Base-by-base conservation (phyloP, 2,888 invertebrate species). In the Trichogramma evanescens region DNA sequence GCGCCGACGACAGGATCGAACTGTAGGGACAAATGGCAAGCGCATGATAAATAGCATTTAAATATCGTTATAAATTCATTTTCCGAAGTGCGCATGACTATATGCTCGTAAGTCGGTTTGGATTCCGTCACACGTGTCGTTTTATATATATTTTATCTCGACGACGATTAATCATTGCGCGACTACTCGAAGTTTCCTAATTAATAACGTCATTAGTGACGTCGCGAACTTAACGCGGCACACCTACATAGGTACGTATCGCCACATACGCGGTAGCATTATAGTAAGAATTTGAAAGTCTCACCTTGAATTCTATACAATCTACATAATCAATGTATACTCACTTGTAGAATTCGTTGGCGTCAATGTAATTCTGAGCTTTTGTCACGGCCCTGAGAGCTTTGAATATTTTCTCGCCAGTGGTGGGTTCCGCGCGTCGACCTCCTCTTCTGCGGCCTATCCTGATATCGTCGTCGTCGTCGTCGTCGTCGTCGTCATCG, bases 271-370 rank as follows among this genome's bases (percentile, higher is more conserved):
- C 26, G 26, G 26, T 2, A 49, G n/a, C 43, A 54, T 26, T 7
- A 45, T 39, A 10, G 5, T 50, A 56, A 46, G 10, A 52, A 53
- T 26, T 26, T 26, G n/a, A 26, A 26, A 26, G 26, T 26, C 26
- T 26, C 26, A 26, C 26, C 26, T 26, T 13, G 41, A 59, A 53
- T 26, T 13, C 38, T 6, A 4, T 46, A 49, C 42, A 4, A 3
- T 6, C 26, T 48, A n/a, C 50, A 13, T 42, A 45, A 13, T 43
- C 55, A 39, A 48, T 10, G 10, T 13, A 38, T 41, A 66, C 68
- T 63, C 63, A 77, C 77, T 77, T 77, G 68, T 75, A 77, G 70
- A 76, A 77, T 58, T 77, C 77, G 46, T 75, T 73, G 8, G 76
- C 75, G 49, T 77, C 76, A 62, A 77, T 75, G 64, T 75, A 77